Evolutionary conservation across 1,140 invertebrate genomes (phyloP).

Genomic region (Drosophila kanapiae): DNA sequence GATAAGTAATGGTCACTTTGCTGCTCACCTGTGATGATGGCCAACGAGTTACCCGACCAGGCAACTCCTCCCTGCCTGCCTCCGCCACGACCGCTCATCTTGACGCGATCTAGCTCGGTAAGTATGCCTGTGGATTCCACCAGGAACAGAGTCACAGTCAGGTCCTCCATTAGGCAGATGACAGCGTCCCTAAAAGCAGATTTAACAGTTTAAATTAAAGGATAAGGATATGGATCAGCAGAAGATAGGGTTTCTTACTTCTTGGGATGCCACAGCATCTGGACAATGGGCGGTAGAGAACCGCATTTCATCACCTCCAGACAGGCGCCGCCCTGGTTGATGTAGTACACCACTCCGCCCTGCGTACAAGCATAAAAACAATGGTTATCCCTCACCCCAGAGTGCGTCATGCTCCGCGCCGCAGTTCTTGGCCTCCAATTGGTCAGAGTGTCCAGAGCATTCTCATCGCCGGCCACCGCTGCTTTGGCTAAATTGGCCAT

Average conservation of each 20-base stretch:
- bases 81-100: slow-evolving; percentile 90
- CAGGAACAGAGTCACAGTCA: slow-evolving; percentile 91
- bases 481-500: slow-evolving; percentile 87
- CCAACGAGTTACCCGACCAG: slow-evolving; percentile 91
- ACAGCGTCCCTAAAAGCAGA: slow-evolving; percentile 88
- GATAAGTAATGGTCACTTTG: fast-evolving
- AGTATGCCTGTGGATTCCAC: slow-evolving; percentile 90
- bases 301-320: slow-evolving; percentile 92
- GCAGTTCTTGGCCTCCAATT: slow-evolving; percentile 95
- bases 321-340: slow-evolving; percentile 93
- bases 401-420: slow-evolving; percentile 88
- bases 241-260: slow-evolving; percentile 46
- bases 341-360: slow-evolving; percentile 92
- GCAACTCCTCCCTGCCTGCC: slow-evolving; percentile 87
- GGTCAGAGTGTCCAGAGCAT: slow-evolving; percentile 93
- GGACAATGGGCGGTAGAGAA: slow-evolving; percentile 87
- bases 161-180: slow-evolving; percentile 91
- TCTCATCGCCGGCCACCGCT: slow-evolving; percentile 92
- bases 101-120: slow-evolving; percentile 92
- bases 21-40: slow-evolving; percentile 88
- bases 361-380: slow-evolving; percentile 94
- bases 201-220: not conserved
- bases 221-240: too few species aligned
- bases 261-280: slow-evolving; percentile 90
- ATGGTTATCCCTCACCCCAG: slow-evolving; percentile 88